phyloP scores from a whole-genome alignment of 2,888 invertebrate species.

The Diarsia dahlii region DNA sequence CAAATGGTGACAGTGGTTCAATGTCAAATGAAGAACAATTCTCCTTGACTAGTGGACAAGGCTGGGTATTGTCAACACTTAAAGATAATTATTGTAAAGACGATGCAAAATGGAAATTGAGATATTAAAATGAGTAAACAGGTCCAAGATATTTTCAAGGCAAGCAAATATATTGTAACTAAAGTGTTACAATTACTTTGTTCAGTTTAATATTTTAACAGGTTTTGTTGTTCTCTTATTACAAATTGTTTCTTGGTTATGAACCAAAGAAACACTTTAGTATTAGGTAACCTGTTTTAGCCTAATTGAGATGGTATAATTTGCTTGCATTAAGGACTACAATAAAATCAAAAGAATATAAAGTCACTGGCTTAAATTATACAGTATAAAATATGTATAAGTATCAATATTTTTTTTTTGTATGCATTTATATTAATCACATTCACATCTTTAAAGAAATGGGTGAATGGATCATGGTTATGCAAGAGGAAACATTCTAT shows the following conservation, averaged over 20 bases:
- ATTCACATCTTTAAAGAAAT: background rate
- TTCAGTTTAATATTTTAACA: slow-evolving; percentile 11
- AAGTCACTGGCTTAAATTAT: slow-evolving; percentile 4
- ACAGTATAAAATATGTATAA: background rate
- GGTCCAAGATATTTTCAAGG: slow-evolving; percentile 41
- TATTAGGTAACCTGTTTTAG: background rate
- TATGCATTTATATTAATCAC: background rate
- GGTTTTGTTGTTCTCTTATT: slow-evolving; percentile 2
- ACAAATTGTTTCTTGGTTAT: slow-evolving; percentile 10
- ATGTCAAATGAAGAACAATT: slow-evolving; percentile 70
- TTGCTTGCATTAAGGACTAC: background rate
- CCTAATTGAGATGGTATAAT: slow-evolving; percentile 10
- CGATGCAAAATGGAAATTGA: slow-evolving; percentile 47
- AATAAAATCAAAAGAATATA: background rate
- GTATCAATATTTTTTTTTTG: too few species aligned
- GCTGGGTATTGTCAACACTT: slow-evolving; percentile 59
- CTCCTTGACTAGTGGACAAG: slow-evolving; percentile 72
- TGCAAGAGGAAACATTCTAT: background rate
- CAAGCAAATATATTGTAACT: slow-evolving; percentile 40
- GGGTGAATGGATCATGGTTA: slow-evolving; percentile 7
- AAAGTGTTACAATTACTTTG: slow-evolving; percentile 26
- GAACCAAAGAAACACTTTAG: background rate
- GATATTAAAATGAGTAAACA: slow-evolving; percentile 36
- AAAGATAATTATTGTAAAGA: slow-evolving; percentile 52
- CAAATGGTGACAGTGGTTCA: slow-evolving; percentile 70